Base-by-base conservation (phyloP, 2,797 vertebrate genomes). In the Telmatherina bonti region DNA sequence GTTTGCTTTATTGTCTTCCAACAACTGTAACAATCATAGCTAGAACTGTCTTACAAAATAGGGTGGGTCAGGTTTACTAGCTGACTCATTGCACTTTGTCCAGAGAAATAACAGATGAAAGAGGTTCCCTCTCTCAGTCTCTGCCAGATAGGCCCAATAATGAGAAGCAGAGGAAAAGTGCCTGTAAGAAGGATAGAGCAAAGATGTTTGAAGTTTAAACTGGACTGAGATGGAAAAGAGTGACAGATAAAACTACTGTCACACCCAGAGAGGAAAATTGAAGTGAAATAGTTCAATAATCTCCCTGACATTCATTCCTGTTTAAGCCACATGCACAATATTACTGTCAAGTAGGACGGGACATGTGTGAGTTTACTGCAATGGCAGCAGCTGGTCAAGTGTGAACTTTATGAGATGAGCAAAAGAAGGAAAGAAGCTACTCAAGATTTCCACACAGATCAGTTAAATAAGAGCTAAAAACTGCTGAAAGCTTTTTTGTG, bases 31-130 rank as follows among this genome's bases (percentile, higher is more conserved):
- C 12, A 22, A 79, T 83, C n/a, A 18, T 57, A 88, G 57, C 59
- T n/a, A n/a, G n/a, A n/a, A n/a, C n/a, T n/a, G n/a, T n/a, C n/a
- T 75, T 79, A 60, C 65, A 73, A 72, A 76, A 35, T 5, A 9
- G 86, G 86, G 89, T 78, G 85, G 72, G 63, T 76, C 71, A 47
- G 68, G 68, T 52, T 51, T 76, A 58, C 35, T 7, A 53, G 22
- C 51, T 67, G 47, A 68, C 73, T 59, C 70, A 70, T 77, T 85
- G 62, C 75, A 85, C 77, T 79, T 86, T 72, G 78, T 78, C 77
- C 58, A 67, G 9, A 83, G 75, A 82, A 77, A 76, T 58, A 76
- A 73, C 51, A 85, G 77, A 80, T 68, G 0, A 55, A 69, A 79
- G 66, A 82, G 74, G 74, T 88, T 86, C 67, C 82, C 67, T 54